phyloP scores from a whole-genome alignment of 2,113 vertebrate genomes.

The Istiophorus platypterus region DNA sequence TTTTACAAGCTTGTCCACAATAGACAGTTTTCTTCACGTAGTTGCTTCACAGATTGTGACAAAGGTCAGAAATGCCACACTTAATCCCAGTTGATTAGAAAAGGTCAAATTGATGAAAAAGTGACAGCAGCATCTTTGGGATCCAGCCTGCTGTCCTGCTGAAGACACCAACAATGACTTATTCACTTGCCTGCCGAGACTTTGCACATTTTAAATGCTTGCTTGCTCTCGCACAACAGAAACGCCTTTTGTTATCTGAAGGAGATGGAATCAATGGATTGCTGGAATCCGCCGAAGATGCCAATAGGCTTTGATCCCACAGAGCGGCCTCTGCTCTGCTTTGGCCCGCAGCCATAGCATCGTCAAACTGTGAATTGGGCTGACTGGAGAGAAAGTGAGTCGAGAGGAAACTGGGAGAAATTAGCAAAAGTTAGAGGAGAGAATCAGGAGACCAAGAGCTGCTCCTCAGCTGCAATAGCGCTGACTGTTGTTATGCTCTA shows the following conservation, averaged over 20 bases:
- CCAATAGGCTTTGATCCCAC: slow-evolving; percentile 57
- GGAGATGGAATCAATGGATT: slow-evolving; percentile 56
- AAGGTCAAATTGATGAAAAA: slow-evolving; percentile 37
- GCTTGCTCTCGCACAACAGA: slow-evolving; percentile 56
- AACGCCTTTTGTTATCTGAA: slow-evolving; percentile 67
- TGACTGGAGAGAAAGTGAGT: neutral
- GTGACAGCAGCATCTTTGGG: slow-evolving; percentile 31
- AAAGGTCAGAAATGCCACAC: neutral
- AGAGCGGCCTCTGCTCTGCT: slow-evolving; percentile 33
- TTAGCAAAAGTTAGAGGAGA: neutral
- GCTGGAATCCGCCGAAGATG: slow-evolving; percentile 69
- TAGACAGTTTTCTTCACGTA: neutral
- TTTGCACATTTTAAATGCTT: slow-evolving; percentile 56
- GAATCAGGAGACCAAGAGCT: neutral
- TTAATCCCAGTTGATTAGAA: neutral
- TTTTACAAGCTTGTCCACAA: neutral
- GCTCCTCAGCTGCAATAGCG: slow-evolving; percentile 27
- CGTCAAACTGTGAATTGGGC: slow-evolving; percentile 30
- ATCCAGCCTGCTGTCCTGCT: slow-evolving; percentile 28
- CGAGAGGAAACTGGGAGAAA: neutral
- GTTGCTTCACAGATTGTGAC: neutral
- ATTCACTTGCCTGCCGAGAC: slow-evolving; percentile 45
- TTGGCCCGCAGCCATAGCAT: slow-evolving; percentile 35
- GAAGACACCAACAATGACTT: slow-evolving; percentile 59
- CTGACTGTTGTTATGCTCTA: slow-evolving; percentile 29